phyloP scores from a whole-genome alignment of 2,888 invertebrate genomes.

The Mimumesa dahlbomi region DNA sequence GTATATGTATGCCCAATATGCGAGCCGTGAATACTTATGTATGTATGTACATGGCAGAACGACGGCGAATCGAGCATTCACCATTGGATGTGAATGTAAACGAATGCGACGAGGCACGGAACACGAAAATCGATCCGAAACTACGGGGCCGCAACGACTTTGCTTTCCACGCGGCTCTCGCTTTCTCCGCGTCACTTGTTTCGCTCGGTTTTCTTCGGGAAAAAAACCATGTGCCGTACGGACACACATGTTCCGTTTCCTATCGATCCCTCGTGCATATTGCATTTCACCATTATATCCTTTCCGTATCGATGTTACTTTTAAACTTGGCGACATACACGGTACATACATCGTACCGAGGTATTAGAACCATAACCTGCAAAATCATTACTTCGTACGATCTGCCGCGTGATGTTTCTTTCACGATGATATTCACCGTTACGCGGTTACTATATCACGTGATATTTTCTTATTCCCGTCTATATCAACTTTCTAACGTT shows the following conservation, averaged over 20 bases:
- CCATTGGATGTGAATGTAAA: conserved; percentile 49
- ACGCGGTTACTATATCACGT: too few relatives aligned
- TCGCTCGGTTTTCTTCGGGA: conserved; percentile 22
- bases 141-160: conserved; percentile 42
- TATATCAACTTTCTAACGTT: neutral
- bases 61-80: conserved; percentile 43
- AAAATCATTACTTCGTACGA: too few relatives aligned
- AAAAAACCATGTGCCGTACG: conserved; percentile 5
- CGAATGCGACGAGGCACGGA: conserved; percentile 55
- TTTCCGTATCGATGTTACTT: neutral
- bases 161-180: conserved; percentile 59
- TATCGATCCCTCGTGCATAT: neutral
- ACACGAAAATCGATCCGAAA: conserved; percentile 59
- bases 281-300: neutral
- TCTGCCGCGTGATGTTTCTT: too few relatives aligned
- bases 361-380: too few relatives aligned
- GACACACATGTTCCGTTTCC: neutral
- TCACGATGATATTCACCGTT: too few relatives aligned
- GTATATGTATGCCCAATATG: neutral
- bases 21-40: too few relatives aligned
- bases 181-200: conserved; percentile 56
- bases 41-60: neutral
- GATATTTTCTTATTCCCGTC: too few relatives aligned
- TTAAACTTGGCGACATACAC: neutral
- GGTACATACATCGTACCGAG: too few relatives aligned